phyloP scores from a whole-genome alignment of 2,888 invertebrate genomes.

The Nipponacmea schrenckii region DNA sequence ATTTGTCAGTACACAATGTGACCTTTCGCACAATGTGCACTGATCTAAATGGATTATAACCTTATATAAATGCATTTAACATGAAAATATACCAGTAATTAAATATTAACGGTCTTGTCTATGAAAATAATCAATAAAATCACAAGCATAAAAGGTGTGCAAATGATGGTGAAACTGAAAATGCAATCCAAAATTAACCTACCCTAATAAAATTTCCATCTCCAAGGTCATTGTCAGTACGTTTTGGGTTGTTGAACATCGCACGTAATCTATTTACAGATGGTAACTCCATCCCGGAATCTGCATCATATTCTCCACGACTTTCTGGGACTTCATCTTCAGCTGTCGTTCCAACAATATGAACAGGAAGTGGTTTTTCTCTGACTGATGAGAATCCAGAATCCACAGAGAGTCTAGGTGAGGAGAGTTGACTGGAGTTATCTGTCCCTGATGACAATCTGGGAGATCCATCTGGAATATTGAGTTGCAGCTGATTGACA shows the following conservation, averaged over 20 bases:
- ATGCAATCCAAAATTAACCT: constrained; percentile 17
- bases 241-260: constrained; percentile 46
- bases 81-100: no score
- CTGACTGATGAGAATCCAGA: constrained; percentile 36
- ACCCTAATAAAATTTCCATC: constrained; percentile 44
- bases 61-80: no score
- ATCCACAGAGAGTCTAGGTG: constrained; percentile 40
- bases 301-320: constrained; percentile 51
- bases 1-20: no score
- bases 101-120: no score
- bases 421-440: constrained; percentile 33
- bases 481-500: constrained; percentile 16
- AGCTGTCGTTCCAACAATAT: constrained; percentile 40
- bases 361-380: constrained; percentile 32
- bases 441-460: constrained; percentile 23
- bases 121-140: no score
- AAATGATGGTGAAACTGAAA: no score
- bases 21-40: no score
- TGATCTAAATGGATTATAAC: no score
- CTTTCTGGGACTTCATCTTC: constrained; percentile 57
- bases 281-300: constrained; percentile 50
- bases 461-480: background rate
- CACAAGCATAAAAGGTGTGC: no score
- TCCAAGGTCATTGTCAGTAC: constrained; percentile 29
- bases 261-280: constrained; percentile 59